Evolutionary conservation across 2,888 invertebrate species (phyloP), one percentile per base, ranked within the genome.

Genomic region (Hecatera dysodea): DNA sequence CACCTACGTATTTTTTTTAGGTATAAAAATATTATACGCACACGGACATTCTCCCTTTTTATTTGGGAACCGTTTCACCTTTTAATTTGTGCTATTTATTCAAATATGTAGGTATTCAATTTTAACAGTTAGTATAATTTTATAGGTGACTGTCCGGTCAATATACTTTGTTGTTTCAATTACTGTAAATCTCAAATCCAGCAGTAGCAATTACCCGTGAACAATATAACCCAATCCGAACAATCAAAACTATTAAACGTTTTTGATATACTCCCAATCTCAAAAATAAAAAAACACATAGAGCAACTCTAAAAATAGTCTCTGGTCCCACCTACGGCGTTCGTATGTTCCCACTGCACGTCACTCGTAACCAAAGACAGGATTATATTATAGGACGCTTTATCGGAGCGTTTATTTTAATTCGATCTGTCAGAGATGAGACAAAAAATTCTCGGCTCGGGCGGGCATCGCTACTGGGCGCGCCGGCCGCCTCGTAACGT

Each of bases 381-480:
- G 93, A 92, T 92, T 92, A 94, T 93, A 92, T 92, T 94, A 91
- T 93, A 93, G 92, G 93, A 94, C 93, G 94, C 92, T 90, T 92
- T 95, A 94, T 94, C 94, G 92, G 88, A 94, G 92, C 96, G 95
- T 95, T 96, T 96, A 96, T 95, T 95, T 95, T 96, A 96, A 96
- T 96, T 95, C 92, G 95, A 95, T 94, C 95, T 96, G 96, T 96
- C 96, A 95, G 95, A 92, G 89, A 90, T 90, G 91, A 91, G 89
- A 91, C 90, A 94, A 95, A 96, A 95, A 95, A 95, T 81, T 56
- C 84, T 81, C 71, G 76, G 73, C 59, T 80, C 72, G 89, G 89
- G 75, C 90, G 89, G 90, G 82, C 89, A 89, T 88, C 86, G 95
- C 95, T 95, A 95, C 95, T 89, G 94, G 86, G 90, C 88, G 86